Percentiles rank a stretch among this genome's conserved stretches.
phyloP scores from a whole-genome alignment of 2,888 invertebrate genomes.

The Aradus depressus region DNA sequence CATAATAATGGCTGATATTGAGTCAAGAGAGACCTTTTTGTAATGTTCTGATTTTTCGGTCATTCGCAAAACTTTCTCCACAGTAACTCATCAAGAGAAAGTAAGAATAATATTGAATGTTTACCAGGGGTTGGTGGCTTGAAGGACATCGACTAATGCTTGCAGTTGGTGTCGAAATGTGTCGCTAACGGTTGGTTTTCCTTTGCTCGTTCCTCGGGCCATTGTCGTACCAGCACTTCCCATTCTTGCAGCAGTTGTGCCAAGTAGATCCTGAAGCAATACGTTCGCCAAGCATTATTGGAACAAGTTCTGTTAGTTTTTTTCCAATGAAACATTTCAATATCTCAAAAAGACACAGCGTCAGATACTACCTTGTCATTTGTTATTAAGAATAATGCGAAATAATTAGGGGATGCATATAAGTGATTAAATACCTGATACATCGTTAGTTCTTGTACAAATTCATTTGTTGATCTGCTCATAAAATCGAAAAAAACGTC shows the following conservation, averaged over 20 bases:
- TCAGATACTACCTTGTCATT: no score
- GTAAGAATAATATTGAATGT: background rate
- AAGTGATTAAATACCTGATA: constrained; percentile 45
- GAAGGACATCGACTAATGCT: constrained; percentile 76
- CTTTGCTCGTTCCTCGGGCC: constrained; percentile 76
- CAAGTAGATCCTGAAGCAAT: constrained; percentile 42
- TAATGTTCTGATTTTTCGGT: no score
- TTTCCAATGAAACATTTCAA: background rate
- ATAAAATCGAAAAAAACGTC: constrained; percentile 85
- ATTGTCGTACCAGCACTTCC: constrained; percentile 43
- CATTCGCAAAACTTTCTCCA: no score
- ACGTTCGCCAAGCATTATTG: background rate
- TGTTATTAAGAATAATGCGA: background rate
- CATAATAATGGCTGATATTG: no score
- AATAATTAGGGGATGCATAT: background rate
- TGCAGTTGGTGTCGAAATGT: constrained; percentile 80
- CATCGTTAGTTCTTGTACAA: constrained; percentile 63
- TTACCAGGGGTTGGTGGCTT: constrained; percentile 79
- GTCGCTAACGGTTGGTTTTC: constrained; percentile 80
- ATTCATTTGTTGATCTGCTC: constrained; percentile 68
- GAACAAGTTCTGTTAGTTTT: background rate
- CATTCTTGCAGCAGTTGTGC: constrained; percentile 37
- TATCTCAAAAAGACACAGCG: background rate
- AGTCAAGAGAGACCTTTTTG: no score
- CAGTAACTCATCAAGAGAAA: background rate